These are phyloP conservation scores for Lepisosteus oculatus DNA, from an alignment of 2,113 vertebrate species.

Conservation along the genomic window DNA sequence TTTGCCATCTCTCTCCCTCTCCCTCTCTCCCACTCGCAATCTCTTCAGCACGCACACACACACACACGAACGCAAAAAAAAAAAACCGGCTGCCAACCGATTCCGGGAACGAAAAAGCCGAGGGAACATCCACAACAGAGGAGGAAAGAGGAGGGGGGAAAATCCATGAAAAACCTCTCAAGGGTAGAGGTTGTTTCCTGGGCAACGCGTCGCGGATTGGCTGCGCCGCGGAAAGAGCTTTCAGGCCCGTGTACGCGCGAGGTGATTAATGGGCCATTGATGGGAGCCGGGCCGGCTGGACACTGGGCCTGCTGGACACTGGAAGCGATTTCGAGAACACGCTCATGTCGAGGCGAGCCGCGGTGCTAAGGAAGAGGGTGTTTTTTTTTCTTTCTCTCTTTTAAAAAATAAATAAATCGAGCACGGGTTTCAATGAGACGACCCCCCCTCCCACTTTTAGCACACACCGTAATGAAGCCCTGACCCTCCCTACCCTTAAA, in stretches of 20 bases:
- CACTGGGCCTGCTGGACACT: too few species aligned
- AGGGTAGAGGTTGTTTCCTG: slow-evolving; percentile 76
- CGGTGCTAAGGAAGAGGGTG: too few species aligned
- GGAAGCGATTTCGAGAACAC: too few species aligned
- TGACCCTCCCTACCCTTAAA: too few species aligned
- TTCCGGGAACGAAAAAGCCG: slow-evolving; percentile 43
- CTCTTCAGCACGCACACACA: slow-evolving; percentile 29
- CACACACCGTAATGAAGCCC: too few species aligned
- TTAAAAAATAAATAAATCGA: too few species aligned
- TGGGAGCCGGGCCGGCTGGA: slow-evolving; percentile 7
- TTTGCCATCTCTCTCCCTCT: not conserved
- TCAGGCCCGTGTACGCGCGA: slow-evolving; percentile 48
- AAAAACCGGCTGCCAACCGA: slow-evolving; percentile 29
- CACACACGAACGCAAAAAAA: slow-evolving; percentile 6
- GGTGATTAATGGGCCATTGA: slow-evolving; percentile 59
- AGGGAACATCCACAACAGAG: slow-evolving; percentile 38
- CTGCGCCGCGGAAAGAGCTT: slow-evolving; percentile 42
- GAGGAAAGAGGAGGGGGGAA: slow-evolving; percentile 5
- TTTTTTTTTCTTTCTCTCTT: too few species aligned
- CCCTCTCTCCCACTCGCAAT: slow-evolving; percentile 26
- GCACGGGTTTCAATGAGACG: too few species aligned
- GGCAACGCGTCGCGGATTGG: slow-evolving; percentile 68
- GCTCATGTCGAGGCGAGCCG: too few species aligned
- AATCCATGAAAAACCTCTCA: slow-evolving; percentile 56
- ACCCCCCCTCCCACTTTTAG: too few species aligned